Conservation (phyloP, 2,113 vertebrate genomes). For the Xiphophorus hellerii region DNA sequence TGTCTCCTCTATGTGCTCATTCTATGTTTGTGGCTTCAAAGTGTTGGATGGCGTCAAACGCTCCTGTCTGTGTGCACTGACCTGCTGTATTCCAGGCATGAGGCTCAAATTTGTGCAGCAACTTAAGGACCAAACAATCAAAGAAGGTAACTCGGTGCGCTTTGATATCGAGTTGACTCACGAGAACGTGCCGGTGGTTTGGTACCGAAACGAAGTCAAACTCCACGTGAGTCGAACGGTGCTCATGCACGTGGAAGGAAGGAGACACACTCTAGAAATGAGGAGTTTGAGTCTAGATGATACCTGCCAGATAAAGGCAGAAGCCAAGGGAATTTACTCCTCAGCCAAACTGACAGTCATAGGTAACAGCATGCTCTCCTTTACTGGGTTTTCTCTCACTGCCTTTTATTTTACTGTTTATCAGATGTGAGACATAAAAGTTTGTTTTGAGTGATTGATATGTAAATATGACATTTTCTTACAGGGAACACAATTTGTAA, state of each 20-base stretch:
- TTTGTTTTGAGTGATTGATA: background rate
- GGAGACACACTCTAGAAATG: slow-evolving; percentile 90
- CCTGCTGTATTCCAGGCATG: slow-evolving; percentile 84
- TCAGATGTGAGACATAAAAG: background rate
- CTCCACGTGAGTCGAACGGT: slow-evolving; percentile 92
- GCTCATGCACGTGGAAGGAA: slow-evolving; percentile 88
- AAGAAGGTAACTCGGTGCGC: slow-evolving; percentile 88
- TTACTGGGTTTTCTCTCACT: background rate
- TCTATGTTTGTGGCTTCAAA: slow-evolving; percentile 32
- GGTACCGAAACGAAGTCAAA: slow-evolving; percentile 95
- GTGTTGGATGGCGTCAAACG: background rate
- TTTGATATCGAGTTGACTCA: slow-evolving; percentile 94
- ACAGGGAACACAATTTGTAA: background rate
- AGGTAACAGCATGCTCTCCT: slow-evolving; percentile 81
- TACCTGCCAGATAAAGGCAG: slow-evolving; percentile 94
- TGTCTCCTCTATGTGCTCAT: slow-evolving; percentile 27
- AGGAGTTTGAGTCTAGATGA: slow-evolving; percentile 91
- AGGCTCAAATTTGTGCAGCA: slow-evolving; percentile 89
- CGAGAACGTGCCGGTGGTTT: slow-evolving; percentile 88
- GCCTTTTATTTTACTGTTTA: background rate
- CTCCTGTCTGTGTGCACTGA: slow-evolving; percentile 43
- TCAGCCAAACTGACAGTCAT: slow-evolving; percentile 90
- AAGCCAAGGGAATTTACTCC: slow-evolving; percentile 88
- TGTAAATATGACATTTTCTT: background rate
- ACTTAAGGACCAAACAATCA: slow-evolving; percentile 91